These are phyloP conservation scores for Xestia rhomboidea DNA, from an alignment of 2,888 invertebrate genomes.

Conservation along the genomic window DNA sequence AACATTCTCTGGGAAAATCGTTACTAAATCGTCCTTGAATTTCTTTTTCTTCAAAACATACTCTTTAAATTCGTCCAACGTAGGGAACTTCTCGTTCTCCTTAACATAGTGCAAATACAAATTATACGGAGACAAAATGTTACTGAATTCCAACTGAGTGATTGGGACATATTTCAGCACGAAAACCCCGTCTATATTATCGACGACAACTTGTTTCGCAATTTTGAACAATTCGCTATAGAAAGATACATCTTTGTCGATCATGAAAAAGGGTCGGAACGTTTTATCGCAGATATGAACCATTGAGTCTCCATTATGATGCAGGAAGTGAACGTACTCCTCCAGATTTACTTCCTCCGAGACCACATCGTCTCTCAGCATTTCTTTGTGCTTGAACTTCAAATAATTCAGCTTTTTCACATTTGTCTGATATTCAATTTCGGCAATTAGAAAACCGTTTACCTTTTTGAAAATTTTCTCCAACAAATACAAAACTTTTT, in stretches of 20 bases:
- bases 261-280: constrained; percentile 29
- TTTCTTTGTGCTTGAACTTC: constrained; percentile 32
- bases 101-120: constrained; percentile 30
- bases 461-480: too few species aligned
- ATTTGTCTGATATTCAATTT: constrained; percentile 64
- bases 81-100: constrained; percentile 15
- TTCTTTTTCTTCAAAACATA: constrained; percentile 33
- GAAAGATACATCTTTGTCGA: constrained; percentile 24
- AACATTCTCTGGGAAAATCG: constrained; percentile 19
- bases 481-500: too few species aligned
- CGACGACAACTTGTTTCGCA: constrained; percentile 12
- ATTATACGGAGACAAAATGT: constrained; percentile 21
- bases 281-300: constrained; percentile 31
- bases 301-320: not conserved
- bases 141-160: constrained; percentile 33
- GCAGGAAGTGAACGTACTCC: constrained; percentile 39
- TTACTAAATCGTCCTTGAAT: constrained; percentile 31
- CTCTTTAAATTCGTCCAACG: constrained; percentile 21
- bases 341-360: constrained; percentile 32
- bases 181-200: not conserved
- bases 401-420: constrained; percentile 70
- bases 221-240: constrained; percentile 19
- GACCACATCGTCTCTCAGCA: constrained; percentile 23
- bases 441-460: too few species aligned
- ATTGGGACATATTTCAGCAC: constrained; percentile 18